Base-by-base conservation (phyloP, 2,888 invertebrate species). In the Ecliptopera silaceata region DNA sequence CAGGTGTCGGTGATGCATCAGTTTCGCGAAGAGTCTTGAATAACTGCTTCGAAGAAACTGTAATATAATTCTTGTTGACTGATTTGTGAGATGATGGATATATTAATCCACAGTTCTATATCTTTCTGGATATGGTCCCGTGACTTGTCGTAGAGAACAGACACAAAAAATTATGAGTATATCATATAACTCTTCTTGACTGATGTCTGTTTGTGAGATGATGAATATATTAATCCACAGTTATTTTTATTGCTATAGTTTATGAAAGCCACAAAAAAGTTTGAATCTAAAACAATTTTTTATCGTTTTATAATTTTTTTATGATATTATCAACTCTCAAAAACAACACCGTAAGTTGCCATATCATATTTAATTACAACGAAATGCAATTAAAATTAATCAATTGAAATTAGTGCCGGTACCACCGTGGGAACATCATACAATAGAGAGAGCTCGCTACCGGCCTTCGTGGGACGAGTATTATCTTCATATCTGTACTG, bases 361-460 rank as follows among this genome's bases (percentile, higher is more conserved):
- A 44, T 48, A 55, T 50, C 17, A 29, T 22, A 48, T 47, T 56
- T 49, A 59, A 64, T 63, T 61, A 61, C 43, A 46, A 49, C 52
- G 65, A 65, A 68, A 68, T 64, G 59, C 61, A 71, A 72, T 74
- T 69, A 69, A 70, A 75, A 77, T 77, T 78, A 77, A 79, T 79
- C 72, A 75, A 75, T 75, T 76, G 69, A 71, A 77, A 76, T 69
- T 68, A 70, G 70, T 61, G 70, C 61, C 64, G 61, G 66, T 44
- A 77, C 71, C 65, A 84, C 70, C 65, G 84, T 84, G 85, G 79
- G 84, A 84, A 80, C 60, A 20, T n/a, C 34, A 76, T 66, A 86
- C 86, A 86, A 86, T 86, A 70, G 84, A 75, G 80, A 84, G 80
- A 84, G 48, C 46, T 12, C 41, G 41, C 44, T 44, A 44, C 47